Evolutionary conservation across 2,797 vertebrate genomes (phyloP).

Genomic region (Simalia tracyae): DNA sequence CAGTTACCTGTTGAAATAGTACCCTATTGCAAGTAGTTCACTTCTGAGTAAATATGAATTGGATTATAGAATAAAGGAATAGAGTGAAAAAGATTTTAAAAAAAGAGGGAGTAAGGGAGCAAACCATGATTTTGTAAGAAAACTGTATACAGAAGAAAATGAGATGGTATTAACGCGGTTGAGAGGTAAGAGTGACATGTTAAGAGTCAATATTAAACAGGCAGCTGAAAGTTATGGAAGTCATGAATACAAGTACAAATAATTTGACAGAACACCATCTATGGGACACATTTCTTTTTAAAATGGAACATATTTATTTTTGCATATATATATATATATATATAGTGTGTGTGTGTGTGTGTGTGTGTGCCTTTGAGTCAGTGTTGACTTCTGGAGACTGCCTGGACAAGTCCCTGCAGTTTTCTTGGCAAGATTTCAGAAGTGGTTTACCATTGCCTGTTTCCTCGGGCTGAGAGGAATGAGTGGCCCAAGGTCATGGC

Average conservation of each 20-base stretch:
- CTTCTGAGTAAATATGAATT: not conserved
- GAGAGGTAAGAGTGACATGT: not conserved
- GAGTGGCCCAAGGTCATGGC: not conserved
- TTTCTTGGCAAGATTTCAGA: not conserved
- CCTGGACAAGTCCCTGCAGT: not conserved
- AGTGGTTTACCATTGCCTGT: not conserved
- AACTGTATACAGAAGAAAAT: conserved; percentile 16
- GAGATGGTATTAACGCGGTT: not conserved
- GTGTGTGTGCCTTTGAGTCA: too few species aligned
- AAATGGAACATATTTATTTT: conserved; percentile 42
- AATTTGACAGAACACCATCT: conserved; percentile 48
- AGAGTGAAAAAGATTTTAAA: too few species aligned
- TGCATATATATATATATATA: not conserved
- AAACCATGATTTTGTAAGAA: not conserved
- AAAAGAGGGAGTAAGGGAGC: too few species aligned
- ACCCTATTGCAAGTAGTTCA: not conserved
- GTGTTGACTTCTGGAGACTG: not conserved
- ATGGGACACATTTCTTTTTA: conserved; percentile 41
- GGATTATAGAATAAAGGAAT: too few species aligned
- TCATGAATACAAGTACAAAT: conserved; percentile 39
- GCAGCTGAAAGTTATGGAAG: conserved; percentile 25
- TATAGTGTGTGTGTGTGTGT: not conserved
- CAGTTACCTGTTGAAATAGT: not conserved
- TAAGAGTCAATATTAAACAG: conserved; percentile 3
- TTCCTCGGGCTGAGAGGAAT: not conserved